phyloP scores from a whole-genome alignment of 2,113 vertebrate genomes.

The Rhinoderma darwinii region DNA sequence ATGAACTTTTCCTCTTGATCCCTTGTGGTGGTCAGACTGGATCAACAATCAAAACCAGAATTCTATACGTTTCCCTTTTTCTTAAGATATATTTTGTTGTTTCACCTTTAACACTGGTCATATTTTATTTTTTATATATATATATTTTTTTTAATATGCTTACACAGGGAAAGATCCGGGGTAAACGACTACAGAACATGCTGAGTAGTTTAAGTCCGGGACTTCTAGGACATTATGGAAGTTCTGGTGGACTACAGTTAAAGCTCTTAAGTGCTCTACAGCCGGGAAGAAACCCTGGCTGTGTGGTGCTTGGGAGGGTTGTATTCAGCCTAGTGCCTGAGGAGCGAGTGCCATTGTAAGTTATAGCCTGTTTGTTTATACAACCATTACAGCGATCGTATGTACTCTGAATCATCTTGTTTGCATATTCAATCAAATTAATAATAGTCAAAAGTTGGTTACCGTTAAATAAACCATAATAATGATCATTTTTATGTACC shows the following conservation, averaged over 20 bases:
- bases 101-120: neutral
- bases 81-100: neutral
- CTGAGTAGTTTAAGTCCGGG: conserved; percentile 77
- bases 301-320: conserved; percentile 86
- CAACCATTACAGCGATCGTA: neutral
- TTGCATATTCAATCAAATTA: too few relatives aligned
- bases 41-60: too few relatives aligned
- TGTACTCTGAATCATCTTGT: neutral
- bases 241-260: conserved; percentile 76
- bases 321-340: conserved; percentile 88
- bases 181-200: conserved; percentile 83
- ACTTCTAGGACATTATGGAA: conserved; percentile 80
- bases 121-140: neutral
- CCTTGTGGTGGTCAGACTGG: too few relatives aligned
- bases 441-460: too few relatives aligned
- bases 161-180: conserved; percentile 84
- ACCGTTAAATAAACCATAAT: too few relatives aligned
- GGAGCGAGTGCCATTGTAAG: conserved; percentile 90
- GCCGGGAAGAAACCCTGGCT: conserved; percentile 76
- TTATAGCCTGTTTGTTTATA: conserved; percentile 39
- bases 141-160: neutral
- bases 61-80: too few relatives aligned
- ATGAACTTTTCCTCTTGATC: too few relatives aligned
- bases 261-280: conserved; percentile 71
- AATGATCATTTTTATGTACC: too few relatives aligned